Conservation (phyloP, 2,888 invertebrate genomes). For the Chrysopilus asiliformis region DNA sequence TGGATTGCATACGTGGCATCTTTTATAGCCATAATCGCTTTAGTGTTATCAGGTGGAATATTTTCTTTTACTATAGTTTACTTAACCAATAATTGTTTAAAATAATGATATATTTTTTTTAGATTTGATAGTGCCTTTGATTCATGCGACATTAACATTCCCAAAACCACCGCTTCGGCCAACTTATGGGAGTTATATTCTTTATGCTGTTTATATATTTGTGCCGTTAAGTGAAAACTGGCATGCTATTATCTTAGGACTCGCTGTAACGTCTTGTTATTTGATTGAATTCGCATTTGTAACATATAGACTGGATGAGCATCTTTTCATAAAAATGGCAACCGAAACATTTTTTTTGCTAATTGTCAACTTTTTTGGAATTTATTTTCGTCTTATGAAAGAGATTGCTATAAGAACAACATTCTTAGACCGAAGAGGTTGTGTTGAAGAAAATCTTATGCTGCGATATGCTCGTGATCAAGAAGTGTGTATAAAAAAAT, state of each 20-base stretch:
- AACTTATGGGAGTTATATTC: slow-evolving; percentile 55
- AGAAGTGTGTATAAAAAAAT: slow-evolving; percentile 43
- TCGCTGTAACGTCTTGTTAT: slow-evolving; percentile 52
- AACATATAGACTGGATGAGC: slow-evolving; percentile 37
- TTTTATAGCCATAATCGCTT: slow-evolving; percentile 36
- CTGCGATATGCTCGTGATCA: slow-evolving; percentile 74
- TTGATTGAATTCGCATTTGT: slow-evolving; percentile 44
- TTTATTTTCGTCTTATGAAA: slow-evolving; percentile 79
- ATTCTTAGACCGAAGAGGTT: slow-evolving; percentile 74
- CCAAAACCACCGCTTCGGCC: slow-evolving; percentile 42
- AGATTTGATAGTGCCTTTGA: slow-evolving; percentile 54
- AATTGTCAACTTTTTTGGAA: slow-evolving; percentile 67
- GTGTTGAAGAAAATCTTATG: slow-evolving; percentile 71
- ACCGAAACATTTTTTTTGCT: slow-evolving; percentile 59
- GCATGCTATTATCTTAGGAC: slow-evolving; percentile 54
- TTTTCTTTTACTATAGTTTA: too few species aligned
- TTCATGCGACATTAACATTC: slow-evolving; percentile 42
- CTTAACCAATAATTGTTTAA: too few species aligned
- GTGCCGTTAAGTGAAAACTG: slow-evolving; percentile 64
- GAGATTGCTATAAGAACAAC: slow-evolving; percentile 77
- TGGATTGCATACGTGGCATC: slow-evolving; percentile 35
- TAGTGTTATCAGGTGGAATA: slow-evolving; percentile 41
- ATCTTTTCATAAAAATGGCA: slow-evolving; percentile 33
- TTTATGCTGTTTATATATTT: slow-evolving; percentile 72
- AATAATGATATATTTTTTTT: too few species aligned